phyloP scores from a whole-genome alignment of 2,113 vertebrate species.

The Aptenodytes patagonicus region DNA sequence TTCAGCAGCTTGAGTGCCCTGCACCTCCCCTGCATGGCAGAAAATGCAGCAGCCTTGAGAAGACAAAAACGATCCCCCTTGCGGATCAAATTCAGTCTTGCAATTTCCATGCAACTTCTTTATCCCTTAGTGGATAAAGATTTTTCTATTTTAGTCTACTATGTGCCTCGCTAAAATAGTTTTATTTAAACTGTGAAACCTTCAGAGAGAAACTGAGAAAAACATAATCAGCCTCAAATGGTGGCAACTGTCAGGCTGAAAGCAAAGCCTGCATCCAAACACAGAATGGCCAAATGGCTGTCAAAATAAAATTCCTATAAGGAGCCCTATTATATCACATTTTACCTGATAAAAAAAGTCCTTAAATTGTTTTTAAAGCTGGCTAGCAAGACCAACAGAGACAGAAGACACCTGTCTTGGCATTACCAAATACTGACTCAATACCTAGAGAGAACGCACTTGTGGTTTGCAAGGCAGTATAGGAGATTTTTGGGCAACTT shows the following conservation, averaged over 20 bases:
- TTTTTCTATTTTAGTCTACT: neutral
- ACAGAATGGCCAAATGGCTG: neutral
- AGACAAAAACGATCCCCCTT: neutral
- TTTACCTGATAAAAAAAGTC: neutral
- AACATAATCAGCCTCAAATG: neutral
- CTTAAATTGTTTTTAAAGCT: neutral
- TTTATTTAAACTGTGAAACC: neutral
- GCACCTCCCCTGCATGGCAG: accelerated
- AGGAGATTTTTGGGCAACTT: neutral
- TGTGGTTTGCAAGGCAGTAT: neutral
- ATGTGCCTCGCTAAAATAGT: neutral
- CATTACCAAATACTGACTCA: neutral
- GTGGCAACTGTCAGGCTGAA: neutral
- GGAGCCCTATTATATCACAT: neutral
- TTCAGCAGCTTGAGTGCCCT: neutral
- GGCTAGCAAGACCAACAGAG: neutral
- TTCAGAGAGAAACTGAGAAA: neutral
- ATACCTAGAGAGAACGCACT: no score
- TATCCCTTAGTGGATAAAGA: no score
- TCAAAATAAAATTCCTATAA: neutral
- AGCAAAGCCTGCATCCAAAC: neutral
- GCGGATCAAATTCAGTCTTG: neutral
- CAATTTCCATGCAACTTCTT: neutral
- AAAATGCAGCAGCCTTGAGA: neutral
- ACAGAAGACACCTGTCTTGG: neutral